These are phyloP conservation scores for Equus przewalskii DNA, from an alignment of 2,113 vertebrate genomes.

Conservation along the genomic window DNA sequence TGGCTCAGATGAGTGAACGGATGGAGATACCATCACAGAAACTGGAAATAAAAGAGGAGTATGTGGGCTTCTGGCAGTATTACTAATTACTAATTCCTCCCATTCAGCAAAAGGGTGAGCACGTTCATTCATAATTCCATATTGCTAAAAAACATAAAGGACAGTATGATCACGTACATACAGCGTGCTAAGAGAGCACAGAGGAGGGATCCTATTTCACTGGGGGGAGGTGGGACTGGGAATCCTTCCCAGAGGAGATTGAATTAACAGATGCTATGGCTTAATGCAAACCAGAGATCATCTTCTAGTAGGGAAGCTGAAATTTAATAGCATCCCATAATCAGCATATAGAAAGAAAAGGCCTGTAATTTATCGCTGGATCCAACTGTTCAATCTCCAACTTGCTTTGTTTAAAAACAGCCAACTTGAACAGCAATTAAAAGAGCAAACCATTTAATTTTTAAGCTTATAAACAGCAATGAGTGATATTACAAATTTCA, in stretches of 20 bases:
- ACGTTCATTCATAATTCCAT: background rate
- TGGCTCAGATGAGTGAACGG: background rate
- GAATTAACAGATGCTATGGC: background rate
- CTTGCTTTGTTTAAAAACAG: slow-evolving; percentile 32
- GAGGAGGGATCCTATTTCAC: background rate
- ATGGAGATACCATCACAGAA: background rate
- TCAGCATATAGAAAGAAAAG: slow-evolving; percentile 31
- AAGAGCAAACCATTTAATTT: slow-evolving; percentile 10
- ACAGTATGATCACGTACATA: background rate
- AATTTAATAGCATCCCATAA: background rate
- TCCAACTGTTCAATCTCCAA: slow-evolving; percentile 12
- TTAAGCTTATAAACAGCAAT: slow-evolving; percentile 55
- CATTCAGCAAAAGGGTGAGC: background rate
- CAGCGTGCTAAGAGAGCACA: background rate
- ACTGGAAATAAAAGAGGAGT: background rate
- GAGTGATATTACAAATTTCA: background rate
- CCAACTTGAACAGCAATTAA: background rate
- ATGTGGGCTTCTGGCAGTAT: background rate
- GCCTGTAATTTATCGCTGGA: background rate
- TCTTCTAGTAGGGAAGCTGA: background rate
- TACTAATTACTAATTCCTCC: background rate
- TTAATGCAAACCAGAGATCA: background rate
- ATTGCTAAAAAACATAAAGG: background rate
- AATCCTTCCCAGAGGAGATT: background rate
- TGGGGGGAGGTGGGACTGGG: background rate